A percentile compares a stretch with the other conserved stretches of the same genome.
Evolutionary conservation across 2,888 invertebrate genomes (phyloP).

Genomic region (Pterobdella sp.): DNA sequence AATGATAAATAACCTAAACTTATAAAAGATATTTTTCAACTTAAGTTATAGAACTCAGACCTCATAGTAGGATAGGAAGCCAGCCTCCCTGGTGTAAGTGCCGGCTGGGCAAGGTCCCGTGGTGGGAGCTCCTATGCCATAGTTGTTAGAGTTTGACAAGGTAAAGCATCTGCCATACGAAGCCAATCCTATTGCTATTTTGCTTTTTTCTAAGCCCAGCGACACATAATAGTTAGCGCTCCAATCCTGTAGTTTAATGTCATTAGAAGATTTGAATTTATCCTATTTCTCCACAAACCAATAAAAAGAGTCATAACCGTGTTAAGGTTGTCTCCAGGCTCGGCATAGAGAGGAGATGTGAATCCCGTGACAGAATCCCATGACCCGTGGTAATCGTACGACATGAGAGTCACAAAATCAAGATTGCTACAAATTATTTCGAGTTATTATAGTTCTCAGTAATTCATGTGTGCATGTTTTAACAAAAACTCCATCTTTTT

Average conservation of each 20-base stretch:
- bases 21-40: too few species aligned
- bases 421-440: background rate
- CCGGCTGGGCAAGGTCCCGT: constrained; percentile 40
- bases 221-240: constrained; percentile 42
- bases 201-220: constrained; percentile 41
- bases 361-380: constrained; percentile 26
- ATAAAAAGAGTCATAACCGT: background rate
- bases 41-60: constrained; percentile 33
- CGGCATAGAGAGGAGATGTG: constrained; percentile 17
- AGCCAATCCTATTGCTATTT: constrained; percentile 43
- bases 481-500: too few species aligned
- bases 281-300: background rate
- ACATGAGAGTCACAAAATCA: constrained; percentile 22
- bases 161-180: constrained; percentile 44
- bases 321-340: constrained; percentile 5
- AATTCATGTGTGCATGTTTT: background rate
- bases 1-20: background rate
- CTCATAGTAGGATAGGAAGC: constrained; percentile 47
- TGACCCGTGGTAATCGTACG: constrained; percentile 23
- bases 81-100: constrained; percentile 41
- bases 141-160: constrained; percentile 35
- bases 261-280: background rate
- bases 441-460: background rate
- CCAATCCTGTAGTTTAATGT: constrained; percentile 32
- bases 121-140: constrained; percentile 41